Conservation (phyloP, 2,113 vertebrate genomes). For the Petrocephalus zakoni region DNA sequence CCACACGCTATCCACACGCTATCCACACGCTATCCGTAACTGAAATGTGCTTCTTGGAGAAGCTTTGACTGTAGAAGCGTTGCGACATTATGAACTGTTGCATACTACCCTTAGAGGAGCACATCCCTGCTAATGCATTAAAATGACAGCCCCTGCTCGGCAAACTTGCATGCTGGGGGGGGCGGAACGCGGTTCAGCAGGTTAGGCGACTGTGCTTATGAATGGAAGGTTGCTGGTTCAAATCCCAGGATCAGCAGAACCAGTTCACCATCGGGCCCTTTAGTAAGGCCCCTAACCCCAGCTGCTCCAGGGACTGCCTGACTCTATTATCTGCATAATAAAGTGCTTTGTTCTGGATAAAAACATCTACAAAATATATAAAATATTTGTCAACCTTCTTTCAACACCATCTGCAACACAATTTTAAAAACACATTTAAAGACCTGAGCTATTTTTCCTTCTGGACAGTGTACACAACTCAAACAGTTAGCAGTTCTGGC, state of each 20-base stretch:
- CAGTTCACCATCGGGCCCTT: not conserved
- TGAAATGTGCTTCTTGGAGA: not conserved
- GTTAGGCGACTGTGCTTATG: not conserved
- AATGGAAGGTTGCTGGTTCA: not conserved
- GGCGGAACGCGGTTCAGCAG: not conserved
- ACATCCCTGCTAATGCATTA: not conserved
- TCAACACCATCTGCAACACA: not conserved
- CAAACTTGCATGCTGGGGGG: not conserved
- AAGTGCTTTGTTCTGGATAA: not conserved
- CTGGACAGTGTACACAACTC: not conserved
- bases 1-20: not conserved
- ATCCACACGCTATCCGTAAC: not conserved
- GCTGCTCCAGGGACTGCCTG: not conserved
- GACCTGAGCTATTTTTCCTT: not conserved
- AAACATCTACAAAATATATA: not conserved
- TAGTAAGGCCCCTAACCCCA: not conserved
- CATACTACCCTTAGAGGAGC: not conserved
- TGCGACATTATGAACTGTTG: not conserved
- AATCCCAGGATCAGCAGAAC: not conserved
- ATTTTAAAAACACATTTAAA: not conserved
- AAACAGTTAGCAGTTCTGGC: not conserved
- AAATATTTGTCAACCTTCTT: not conserved
- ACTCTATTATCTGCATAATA: not conserved
- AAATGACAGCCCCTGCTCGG: not conserved
- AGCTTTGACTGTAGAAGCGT: not conserved